These are phyloP conservation scores for Fulica atra DNA, from an alignment of 2,113 vertebrate species.

Conservation along the genomic window DNA sequence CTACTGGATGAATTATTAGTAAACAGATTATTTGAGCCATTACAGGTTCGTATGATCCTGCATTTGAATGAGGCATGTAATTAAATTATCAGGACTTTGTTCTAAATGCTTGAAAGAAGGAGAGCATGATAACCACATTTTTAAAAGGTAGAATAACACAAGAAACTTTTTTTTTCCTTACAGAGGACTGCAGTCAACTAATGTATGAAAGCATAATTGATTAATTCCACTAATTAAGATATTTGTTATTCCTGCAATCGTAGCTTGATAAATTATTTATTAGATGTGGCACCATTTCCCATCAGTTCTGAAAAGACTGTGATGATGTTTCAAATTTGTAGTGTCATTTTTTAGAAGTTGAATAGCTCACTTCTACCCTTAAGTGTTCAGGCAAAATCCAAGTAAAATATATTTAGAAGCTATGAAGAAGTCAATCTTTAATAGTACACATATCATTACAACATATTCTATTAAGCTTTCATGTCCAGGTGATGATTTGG, in stretches of 20 bases:
- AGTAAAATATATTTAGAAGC: neutral
- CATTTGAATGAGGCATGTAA: constrained; percentile 64
- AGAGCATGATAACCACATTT: constrained; percentile 52
- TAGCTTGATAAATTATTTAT: constrained; percentile 56
- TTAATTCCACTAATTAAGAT: constrained; percentile 66
- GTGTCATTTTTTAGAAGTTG: neutral
- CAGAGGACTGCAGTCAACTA: constrained; percentile 36
- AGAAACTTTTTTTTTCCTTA: constrained; percentile 46
- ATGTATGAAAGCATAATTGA: constrained; percentile 54
- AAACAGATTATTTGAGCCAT: constrained; percentile 69
- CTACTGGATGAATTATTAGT: constrained; percentile 64
- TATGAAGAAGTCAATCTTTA: neutral
- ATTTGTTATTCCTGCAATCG: constrained; percentile 61
- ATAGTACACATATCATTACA: neutral
- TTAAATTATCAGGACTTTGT: constrained; percentile 66
- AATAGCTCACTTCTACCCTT: neutral
- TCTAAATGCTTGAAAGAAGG: constrained; percentile 60
- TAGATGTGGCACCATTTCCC: neutral
- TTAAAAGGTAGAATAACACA: constrained; percentile 44
- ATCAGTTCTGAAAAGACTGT: constrained; percentile 19
- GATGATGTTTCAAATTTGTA: constrained; percentile 10
- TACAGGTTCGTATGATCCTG: constrained; percentile 62
- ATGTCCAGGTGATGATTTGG: neutral
- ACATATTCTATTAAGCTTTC: neutral
- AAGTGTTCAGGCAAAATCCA: neutral